Percentiles rank a stretch among this genome's conserved stretches.
These are phyloP conservation scores for Phalanger gymnotis DNA, from an alignment of 2,797 vertebrate genomes.

Conservation along the genomic window DNA sequence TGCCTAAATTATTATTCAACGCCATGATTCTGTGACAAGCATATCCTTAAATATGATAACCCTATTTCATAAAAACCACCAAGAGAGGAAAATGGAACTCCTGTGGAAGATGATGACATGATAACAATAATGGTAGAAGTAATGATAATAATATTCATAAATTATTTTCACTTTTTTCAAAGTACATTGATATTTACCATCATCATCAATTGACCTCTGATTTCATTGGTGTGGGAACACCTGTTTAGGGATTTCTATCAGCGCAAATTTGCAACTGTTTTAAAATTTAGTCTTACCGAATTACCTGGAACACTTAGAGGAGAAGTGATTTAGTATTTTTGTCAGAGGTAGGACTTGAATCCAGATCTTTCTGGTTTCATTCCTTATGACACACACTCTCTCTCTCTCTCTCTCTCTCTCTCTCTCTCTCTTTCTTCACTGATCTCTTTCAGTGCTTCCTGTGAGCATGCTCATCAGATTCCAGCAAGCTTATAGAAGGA, in stretches of 20 bases:
- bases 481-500: not conserved
- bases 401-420: no score
- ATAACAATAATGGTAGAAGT: not conserved
- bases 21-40: not conserved
- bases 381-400: no score
- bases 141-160: not conserved
- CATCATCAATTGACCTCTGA: not conserved
- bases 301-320: not conserved
- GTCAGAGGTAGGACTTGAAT: not conserved
- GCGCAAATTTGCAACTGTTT: not conserved
- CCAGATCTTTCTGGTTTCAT: not conserved
- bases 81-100: not conserved
- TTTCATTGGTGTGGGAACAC: not conserved
- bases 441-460: not conserved
- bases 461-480: not conserved
- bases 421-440: no score
- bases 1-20: not conserved
- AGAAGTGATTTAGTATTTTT: not conserved
- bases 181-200: not conserved
- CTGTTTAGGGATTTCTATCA: not conserved
- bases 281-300: not conserved
- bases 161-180: not conserved
- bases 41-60: slow-evolving; percentile 1
- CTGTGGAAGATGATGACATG: not conserved
- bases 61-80: not conserved